A percentile compares a stretch with the other conserved stretches of the same genome.
Evolutionary conservation across 2,797 vertebrate species (phyloP).

Genomic region (Halcyon chelicuti): DNA sequence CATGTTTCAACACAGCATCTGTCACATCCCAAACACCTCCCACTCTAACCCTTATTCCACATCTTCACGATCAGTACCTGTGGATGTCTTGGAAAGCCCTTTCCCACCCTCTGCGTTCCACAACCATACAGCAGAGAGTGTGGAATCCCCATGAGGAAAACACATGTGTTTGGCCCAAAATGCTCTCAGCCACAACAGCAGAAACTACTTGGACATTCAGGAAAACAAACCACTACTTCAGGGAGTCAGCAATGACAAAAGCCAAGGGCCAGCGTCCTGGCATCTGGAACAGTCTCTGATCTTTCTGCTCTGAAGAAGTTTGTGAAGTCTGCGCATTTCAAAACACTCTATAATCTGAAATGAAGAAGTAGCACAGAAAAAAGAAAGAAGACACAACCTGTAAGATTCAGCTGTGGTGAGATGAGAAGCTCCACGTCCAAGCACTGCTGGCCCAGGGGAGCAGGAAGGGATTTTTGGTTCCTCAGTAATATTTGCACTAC

Average conservation of each 20-base stretch:
- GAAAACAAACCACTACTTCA: background rate
- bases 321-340: background rate
- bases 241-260: background rate
- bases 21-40: accelerated
- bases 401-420: background rate
- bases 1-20: accelerated
- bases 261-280: background rate
- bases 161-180: background rate
- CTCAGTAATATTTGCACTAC: background rate
- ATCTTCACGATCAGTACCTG: background rate
- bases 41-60: background rate
- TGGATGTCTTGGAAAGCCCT: background rate
- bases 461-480: background rate
- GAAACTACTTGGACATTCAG: background rate
- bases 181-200: background rate
- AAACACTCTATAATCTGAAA: background rate
- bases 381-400: background rate
- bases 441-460: background rate
- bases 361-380: background rate
- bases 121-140: background rate
- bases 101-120: accelerated
- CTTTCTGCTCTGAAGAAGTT: background rate
- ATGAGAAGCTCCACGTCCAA: background rate
- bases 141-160: background rate
- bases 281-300: background rate